A percentile compares a stretch with the other conserved stretches of the same genome.
Conservation (phyloP, 1,140 invertebrate genomes). For the Magallana gigas region DNA sequence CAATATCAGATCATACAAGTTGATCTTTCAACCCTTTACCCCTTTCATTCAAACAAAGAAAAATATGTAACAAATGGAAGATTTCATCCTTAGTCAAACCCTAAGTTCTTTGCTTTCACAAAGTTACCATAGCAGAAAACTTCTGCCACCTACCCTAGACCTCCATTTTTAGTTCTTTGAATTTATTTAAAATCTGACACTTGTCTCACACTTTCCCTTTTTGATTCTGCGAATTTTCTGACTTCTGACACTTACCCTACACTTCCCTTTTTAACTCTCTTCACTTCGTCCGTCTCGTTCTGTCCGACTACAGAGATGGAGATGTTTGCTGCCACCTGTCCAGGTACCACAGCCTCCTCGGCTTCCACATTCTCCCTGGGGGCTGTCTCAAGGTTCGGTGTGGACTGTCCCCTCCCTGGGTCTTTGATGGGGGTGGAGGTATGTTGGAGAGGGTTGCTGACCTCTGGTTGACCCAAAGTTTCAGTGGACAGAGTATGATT, state of each 20-base stretch:
- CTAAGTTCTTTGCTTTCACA: neutral
- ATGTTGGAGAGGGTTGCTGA: neutral
- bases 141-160: no score
- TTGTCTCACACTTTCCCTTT: no score
- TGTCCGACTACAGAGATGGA: constrained; percentile 54
- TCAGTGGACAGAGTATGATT: constrained; percentile 29
- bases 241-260: neutral
- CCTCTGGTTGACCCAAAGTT: neutral
- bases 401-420: neutral
- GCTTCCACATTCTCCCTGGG: neutral
- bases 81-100: no score
- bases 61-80: no score
- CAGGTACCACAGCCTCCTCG: constrained; percentile 42
- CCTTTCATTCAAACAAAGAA: no score
- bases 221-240: no score
- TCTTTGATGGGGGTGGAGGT: constrained; percentile 5
- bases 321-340: constrained; percentile 54
- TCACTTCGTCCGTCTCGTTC: constrained; percentile 64
- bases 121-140: no score
- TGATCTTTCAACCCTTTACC: no score
- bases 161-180: no score
- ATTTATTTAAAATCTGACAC: no score
- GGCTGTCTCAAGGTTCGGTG: neutral
- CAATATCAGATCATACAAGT: no score
- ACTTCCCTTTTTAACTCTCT: constrained; percentile 42